Evolutionary conservation across 1,140 invertebrate genomes (phyloP).

Genomic region (Procambarus virginalis): DNA sequence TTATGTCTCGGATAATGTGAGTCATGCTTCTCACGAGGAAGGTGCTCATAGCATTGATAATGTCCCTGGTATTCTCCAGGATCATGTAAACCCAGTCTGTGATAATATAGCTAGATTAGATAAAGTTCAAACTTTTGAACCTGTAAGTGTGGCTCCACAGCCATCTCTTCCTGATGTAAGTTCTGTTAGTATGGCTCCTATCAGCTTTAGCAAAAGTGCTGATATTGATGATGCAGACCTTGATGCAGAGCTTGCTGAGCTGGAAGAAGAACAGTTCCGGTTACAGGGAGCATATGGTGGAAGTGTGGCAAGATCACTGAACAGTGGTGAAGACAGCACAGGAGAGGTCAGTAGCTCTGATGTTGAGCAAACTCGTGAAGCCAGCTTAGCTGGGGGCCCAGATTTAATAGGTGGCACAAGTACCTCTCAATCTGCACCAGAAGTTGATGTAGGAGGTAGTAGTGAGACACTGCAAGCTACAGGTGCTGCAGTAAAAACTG

Average conservation of each 20-base stretch:
- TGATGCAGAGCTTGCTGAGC: slow-evolving; percentile 76
- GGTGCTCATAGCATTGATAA: background rate
- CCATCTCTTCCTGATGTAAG: slow-evolving; percentile 40
- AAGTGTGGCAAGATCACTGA: slow-evolving; percentile 10
- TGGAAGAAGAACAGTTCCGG: slow-evolving; percentile 65
- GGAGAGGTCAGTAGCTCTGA: background rate
- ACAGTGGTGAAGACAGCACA: background rate
- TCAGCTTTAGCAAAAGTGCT: slow-evolving; percentile 55
- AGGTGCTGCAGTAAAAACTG: background rate
- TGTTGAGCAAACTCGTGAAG: background rate
- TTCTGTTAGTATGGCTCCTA: slow-evolving; percentile 21
- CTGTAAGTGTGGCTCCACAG: slow-evolving; percentile 6
- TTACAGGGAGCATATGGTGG: slow-evolving; percentile 67
- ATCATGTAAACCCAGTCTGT: slow-evolving; percentile 45
- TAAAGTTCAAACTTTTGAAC: background rate
- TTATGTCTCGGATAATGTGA: background rate
- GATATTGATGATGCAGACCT: slow-evolving; percentile 78
- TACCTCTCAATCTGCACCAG: background rate
- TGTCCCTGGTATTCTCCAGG: slow-evolving; percentile 23
- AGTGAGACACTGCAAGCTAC: background rate
- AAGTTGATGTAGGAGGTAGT: background rate
- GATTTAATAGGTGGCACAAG: slow-evolving; percentile 57
- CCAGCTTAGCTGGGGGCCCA: slow-evolving; percentile 4
- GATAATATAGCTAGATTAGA: slow-evolving; percentile 37
- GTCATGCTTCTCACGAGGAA: slow-evolving; percentile 9